Conservation (phyloP, 35 echinoderm and acorn worm genomes). For the Eucidaris tribuloides region DNA sequence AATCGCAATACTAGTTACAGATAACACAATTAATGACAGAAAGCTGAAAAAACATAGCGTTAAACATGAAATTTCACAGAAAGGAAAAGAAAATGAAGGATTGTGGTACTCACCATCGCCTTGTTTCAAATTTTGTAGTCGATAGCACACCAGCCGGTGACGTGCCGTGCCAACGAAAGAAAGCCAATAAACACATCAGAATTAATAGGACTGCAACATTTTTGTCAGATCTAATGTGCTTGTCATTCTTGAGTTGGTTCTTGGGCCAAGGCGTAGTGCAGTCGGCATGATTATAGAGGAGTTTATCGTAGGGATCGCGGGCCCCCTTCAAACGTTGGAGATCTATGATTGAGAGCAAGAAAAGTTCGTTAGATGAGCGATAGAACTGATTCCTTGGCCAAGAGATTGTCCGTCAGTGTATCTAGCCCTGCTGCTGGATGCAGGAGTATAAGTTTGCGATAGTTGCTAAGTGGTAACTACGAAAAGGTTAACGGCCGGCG, state of each 20-base stretch:
- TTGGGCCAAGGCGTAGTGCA: neutral
- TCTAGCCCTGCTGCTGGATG: neutral
- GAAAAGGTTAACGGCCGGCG: neutral
- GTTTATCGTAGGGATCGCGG: neutral
- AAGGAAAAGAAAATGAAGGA: neutral
- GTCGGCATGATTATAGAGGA: neutral
- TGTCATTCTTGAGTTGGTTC: neutral
- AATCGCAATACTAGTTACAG: too few relatives aligned
- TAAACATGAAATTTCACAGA: neutral
- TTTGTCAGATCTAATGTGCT: neutral
- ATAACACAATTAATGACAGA: too few relatives aligned
- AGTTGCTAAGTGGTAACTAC: neutral
- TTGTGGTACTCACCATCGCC: slow-evolving; percentile 90
- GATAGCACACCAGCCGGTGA: slow-evolving; percentile 77
- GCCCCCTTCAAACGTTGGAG: neutral
- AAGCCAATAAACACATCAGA: slow-evolving; percentile 67
- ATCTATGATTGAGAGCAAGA: neutral
- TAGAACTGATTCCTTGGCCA: too few relatives aligned
- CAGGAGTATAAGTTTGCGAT: neutral
- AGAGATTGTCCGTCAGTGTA: neutral
- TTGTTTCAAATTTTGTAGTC: slow-evolving; percentile 99
- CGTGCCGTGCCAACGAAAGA: slow-evolving; percentile 78
- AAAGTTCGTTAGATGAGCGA: too few relatives aligned
- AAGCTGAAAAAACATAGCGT: too few relatives aligned
- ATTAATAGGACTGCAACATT: neutral